A percentile compares a stretch with the other conserved stretches of the same genome.
Evolutionary conservation across 2,113 vertebrate genomes (phyloP).

Genomic region (Thinocorus orbignyianus): DNA sequence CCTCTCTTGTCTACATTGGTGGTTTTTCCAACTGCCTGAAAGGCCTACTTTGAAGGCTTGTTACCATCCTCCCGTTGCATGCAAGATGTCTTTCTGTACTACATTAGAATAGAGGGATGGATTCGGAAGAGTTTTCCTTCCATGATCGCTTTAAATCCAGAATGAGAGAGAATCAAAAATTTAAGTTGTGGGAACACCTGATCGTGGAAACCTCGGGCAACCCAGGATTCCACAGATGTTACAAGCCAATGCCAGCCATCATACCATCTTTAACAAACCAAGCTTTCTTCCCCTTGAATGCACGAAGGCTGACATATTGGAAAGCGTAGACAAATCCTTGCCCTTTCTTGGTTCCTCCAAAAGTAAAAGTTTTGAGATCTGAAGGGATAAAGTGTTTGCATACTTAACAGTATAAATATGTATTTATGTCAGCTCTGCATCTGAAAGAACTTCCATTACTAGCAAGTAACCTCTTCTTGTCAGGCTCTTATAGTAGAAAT

Average conservation of each 20-base stretch:
- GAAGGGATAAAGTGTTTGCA: not conserved
- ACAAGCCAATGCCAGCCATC: not conserved
- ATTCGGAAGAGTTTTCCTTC: not conserved
- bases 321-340: not conserved
- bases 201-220: not conserved
- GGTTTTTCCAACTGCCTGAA: not conserved
- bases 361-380: not conserved
- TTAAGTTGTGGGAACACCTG: not conserved
- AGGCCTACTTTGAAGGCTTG: not conserved
- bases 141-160: not conserved
- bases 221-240: not conserved
- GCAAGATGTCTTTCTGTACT: not conserved
- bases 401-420: not conserved
- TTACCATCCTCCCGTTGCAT: not conserved
- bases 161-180: not conserved
- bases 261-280: rapidly evolving
- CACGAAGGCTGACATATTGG: not conserved
- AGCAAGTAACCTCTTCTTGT: not conserved
- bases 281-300: not conserved
- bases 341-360: not conserved
- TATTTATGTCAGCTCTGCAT: not conserved
- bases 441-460: not conserved
- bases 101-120: not conserved
- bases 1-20: not conserved
- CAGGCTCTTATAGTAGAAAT: not conserved